Conservation (phyloP, 1,140 invertebrate genomes). For the Protaetia brevitarsis region DNA sequence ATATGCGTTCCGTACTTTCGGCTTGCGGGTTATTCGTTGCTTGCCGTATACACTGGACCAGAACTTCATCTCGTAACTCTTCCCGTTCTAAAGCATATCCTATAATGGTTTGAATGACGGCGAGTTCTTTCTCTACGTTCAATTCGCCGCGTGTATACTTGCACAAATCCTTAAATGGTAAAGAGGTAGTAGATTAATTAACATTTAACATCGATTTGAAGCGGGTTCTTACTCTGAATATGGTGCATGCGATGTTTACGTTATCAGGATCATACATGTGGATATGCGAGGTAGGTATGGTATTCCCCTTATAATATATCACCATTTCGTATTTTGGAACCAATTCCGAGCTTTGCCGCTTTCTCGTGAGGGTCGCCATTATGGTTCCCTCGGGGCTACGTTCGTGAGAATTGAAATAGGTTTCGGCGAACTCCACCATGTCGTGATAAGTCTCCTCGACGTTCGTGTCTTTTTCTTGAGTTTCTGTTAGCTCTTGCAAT, state of each 20-base stretch:
- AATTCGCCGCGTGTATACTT: conserved; percentile 84
- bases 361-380: conserved; percentile 84
- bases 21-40: conserved; percentile 79
- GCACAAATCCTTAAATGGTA: conserved; percentile 67
- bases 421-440: conserved; percentile 89
- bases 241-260: conserved; percentile 81
- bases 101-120: conserved; percentile 81
- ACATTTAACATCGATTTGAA: not conserved
- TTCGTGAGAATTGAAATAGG: conserved; percentile 89
- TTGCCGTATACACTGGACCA: conserved; percentile 83
- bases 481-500: conserved; percentile 68
- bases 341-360: conserved; percentile 72
- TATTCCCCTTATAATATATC: conserved; percentile 79
- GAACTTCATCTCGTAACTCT: conserved; percentile 84
- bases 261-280: conserved; percentile 95
- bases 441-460: conserved; percentile 67
- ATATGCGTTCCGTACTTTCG: conserved; percentile 78
- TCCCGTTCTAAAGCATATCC: conserved; percentile 83
- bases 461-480: conserved; percentile 57
- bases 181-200: not conserved
- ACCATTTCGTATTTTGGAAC: conserved; percentile 92
- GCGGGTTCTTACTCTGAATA: conserved; percentile 74
- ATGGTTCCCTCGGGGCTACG: conserved; percentile 80
- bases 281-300: conserved; percentile 91
- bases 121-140: conserved; percentile 76